These are phyloP conservation scores for Norana najaformis DNA, from an alignment of 2,888 invertebrate species.

Conservation along the genomic window DNA sequence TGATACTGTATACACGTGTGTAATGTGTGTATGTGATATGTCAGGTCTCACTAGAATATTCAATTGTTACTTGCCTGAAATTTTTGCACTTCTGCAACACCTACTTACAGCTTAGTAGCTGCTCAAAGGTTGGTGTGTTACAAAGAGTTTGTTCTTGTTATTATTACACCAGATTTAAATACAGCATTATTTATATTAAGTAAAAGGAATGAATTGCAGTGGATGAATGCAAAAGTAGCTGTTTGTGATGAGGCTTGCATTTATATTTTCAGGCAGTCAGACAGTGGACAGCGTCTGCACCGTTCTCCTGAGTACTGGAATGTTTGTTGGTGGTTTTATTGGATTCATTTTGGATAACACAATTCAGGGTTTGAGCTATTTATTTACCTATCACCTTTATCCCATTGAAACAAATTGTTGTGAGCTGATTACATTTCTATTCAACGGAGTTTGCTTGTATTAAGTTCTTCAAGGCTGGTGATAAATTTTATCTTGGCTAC, in stretches of 20 bases:
- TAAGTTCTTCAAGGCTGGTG: not conserved
- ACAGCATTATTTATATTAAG: not conserved
- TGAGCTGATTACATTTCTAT: not conserved
- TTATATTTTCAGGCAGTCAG: conserved; percentile 37
- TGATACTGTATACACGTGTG: not conserved
- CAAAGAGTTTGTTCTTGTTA: not conserved
- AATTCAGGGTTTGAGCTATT: conserved; percentile 52
- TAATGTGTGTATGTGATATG: not conserved
- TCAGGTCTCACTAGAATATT: not conserved
- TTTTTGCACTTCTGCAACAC: no score
- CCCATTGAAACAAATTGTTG: not conserved
- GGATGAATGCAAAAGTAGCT: not conserved
- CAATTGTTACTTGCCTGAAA: not conserved
- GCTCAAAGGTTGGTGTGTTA: not conserved
- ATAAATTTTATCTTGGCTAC: not conserved
- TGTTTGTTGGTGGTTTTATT: conserved; percentile 63
- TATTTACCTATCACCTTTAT: not conserved
- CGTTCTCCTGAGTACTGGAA: conserved; percentile 57
- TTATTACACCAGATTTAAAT: not conserved
- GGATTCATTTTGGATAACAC: conserved; percentile 64
- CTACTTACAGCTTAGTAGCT: not conserved
- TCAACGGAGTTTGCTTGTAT: not conserved
- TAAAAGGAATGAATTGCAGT: not conserved
- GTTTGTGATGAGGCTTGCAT: not conserved
- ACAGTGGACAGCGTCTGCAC: conserved; percentile 43